phyloP scores from a whole-genome alignment of 2,797 vertebrate genomes.

The Pelobates cultripes region DNA sequence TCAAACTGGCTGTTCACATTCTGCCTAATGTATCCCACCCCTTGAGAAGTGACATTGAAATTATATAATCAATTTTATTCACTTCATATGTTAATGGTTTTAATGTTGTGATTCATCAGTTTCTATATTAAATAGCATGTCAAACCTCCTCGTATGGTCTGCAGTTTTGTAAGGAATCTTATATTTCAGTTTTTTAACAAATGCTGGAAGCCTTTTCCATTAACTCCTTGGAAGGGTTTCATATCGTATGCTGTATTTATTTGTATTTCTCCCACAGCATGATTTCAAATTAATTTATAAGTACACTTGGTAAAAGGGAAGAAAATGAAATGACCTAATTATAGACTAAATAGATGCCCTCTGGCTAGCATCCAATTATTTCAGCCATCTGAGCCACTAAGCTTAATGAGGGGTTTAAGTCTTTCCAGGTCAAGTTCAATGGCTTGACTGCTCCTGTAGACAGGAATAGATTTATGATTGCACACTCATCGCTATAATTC shows the following conservation, averaged over 20 bases:
- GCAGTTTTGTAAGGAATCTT: too few species aligned
- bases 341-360: slow-evolving; percentile 72
- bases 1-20: too few species aligned
- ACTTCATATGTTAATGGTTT: too few species aligned
- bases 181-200: too few species aligned
- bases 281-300: slow-evolving; percentile 77
- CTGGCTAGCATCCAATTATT: slow-evolving; percentile 71
- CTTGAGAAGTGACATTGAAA: too few species aligned
- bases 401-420: slow-evolving; percentile 60
- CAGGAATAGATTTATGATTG: slow-evolving; percentile 59
- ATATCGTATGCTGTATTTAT: slow-evolving; percentile 61
- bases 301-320: slow-evolving; percentile 61
- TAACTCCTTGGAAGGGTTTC: slow-evolving; percentile 52
- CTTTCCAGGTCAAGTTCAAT: slow-evolving; percentile 58
- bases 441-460: slow-evolving; percentile 59
- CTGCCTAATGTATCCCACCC: too few species aligned
- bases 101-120: too few species aligned
- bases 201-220: not conserved
- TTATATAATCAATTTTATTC: too few species aligned
- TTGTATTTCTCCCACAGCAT: slow-evolving; percentile 68
- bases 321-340: slow-evolving; percentile 75
- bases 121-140: too few species aligned
- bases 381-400: slow-evolving; percentile 63
- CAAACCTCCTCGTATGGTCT: too few species aligned
- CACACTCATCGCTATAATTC: slow-evolving; percentile 55